Conservation (phyloP, 23 tunicate species). For the Halocynthia aurantium region DNA sequence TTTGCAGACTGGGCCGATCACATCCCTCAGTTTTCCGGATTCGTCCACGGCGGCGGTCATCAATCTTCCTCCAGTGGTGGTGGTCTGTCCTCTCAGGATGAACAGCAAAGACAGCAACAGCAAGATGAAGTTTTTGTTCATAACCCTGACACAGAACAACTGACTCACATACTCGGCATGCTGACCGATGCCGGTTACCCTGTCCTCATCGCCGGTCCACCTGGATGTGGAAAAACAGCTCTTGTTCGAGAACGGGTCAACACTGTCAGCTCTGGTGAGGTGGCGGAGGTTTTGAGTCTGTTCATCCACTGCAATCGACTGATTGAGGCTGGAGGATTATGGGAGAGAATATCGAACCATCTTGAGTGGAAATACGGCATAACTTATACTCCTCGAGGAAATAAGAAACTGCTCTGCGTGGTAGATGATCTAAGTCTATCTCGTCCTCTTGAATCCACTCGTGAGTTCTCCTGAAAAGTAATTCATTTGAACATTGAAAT, state of each 20-base stretch:
- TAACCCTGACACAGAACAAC: conserved; percentile 69
- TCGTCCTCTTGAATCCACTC: conserved; percentile 16
- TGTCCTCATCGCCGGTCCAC: conserved; percentile 56
- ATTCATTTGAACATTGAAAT: neutral
- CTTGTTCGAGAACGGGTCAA: conserved; percentile 75
- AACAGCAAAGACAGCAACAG: conserved; percentile 22
- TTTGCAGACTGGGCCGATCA: conserved; percentile 79
- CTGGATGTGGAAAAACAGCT: conserved; percentile 87
- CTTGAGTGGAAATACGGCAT: conserved; percentile 73
- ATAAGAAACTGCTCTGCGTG: conserved; percentile 77
- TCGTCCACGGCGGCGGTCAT: conserved; percentile 19
- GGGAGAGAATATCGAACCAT: conserved; percentile 56
- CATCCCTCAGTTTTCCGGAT: conserved; percentile 81
- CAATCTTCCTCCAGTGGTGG: neutral
- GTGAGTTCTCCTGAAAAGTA: neutral
- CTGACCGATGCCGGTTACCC: conserved; percentile 81
- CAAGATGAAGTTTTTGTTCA: conserved; percentile 68
- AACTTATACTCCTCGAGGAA: conserved; percentile 73
- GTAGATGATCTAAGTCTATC: conserved; percentile 80
- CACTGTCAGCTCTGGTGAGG: conserved; percentile 81
- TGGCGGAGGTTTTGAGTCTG: conserved; percentile 62
- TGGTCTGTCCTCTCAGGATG: conserved; percentile 8
- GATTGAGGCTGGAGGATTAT: conserved; percentile 59
- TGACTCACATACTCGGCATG: conserved; percentile 51
- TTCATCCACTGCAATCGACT: conserved; percentile 77